Evolutionary conservation across 1,140 invertebrate species (phyloP), one percentile per base, ranked within the genome.

Genomic region (Pteromalus puparum): DNA sequence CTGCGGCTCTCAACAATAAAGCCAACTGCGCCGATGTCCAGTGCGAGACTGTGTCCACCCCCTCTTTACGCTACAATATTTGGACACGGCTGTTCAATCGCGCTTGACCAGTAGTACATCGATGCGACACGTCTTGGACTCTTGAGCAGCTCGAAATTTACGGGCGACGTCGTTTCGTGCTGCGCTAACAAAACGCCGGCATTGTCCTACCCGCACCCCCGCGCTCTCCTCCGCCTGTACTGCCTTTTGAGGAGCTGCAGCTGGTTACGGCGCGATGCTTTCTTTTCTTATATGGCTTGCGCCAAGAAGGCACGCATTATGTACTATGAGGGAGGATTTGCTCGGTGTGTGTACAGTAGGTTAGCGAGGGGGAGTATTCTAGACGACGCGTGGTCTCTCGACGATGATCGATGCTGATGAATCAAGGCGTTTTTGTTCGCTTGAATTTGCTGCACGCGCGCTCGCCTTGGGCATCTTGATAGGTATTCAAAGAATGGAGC

Each of bases 21-120:
- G 81, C 88, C 68, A 88, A 88, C 88, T 87, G 87, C 89, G 85
- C 86, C 81, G 46, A 61, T 61, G 53, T 61, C 53, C 53, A 61
- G 53, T 61, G 42, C 13, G 42, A 34, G 3, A 9, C 5, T 13
- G 42, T 12, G 46, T 3, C 46, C 46, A 48, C 46, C 46, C 53
- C 1, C 53, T 61, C 53, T n/a, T 61, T 61, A 61, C 15, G 18
- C 53, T 21, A 81, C 87, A 87, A 83, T 90, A 89, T 90, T 90
- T 90, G 88, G 89, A 90, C 90, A 90, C 87, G 87, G 82, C 85
- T 80, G 38, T 81, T 88, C 85, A 82, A 81, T 85, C 84, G 26
- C 24, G 30, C 5, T 61, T 61, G 53, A 61, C 53, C 53, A 7
- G 18, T 21, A n/a, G 1, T 7, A 21, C 18, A 5, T 10, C 34